Evolutionary conservation across 2,888 invertebrate genomes (phyloP), one percentile per base, ranked within the genome.

Genomic region (Magallana nippona): DNA sequence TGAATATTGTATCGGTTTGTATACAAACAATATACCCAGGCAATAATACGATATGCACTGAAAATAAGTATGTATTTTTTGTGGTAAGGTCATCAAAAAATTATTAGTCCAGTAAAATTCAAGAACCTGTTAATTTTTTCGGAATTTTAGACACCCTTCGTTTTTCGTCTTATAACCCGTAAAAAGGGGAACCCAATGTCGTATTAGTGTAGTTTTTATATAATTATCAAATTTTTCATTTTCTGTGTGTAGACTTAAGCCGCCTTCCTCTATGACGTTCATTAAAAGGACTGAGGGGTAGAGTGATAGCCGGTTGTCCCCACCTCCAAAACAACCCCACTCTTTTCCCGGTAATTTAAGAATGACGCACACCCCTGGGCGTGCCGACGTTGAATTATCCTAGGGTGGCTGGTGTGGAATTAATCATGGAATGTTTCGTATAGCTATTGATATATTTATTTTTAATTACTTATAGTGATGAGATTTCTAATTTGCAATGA

Each of bases 141-240:
- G 22, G 71, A 27, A 27, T 71, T 71, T 27, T 71, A 71, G 71
- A 71, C 71, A 71, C 71, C 13, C 22, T 27, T 15, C 71, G 17
- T n/a, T 60, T 60, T 60, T 60, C n/a, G n/a, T n/a, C 8, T 8
- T 13, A 32, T 11, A 27, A 5, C 3, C 27, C 32, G 71, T 71
- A 27, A 27, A 11, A 27, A 15, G 32, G 32, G 15, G 10, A 71
- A 11, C 27, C 15, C 8, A 44, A 0, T 44, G 44, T 44, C 5
- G 44, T 44, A 44, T 44, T 5, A 44, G 44, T 44, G 44, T 44
- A 44, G 44, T 44, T 44, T 44, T 44, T 44, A 44, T 44, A 44
- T 44, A 8, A 44, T 44, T 44, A 44, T 27, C 2, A 2, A 27
- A 27, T 44, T 44, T 8, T 44, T 44, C 44, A 44, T 8, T 44